Base-by-base conservation (phyloP, 2,797 vertebrate species). In the Streptopelia turtur region DNA sequence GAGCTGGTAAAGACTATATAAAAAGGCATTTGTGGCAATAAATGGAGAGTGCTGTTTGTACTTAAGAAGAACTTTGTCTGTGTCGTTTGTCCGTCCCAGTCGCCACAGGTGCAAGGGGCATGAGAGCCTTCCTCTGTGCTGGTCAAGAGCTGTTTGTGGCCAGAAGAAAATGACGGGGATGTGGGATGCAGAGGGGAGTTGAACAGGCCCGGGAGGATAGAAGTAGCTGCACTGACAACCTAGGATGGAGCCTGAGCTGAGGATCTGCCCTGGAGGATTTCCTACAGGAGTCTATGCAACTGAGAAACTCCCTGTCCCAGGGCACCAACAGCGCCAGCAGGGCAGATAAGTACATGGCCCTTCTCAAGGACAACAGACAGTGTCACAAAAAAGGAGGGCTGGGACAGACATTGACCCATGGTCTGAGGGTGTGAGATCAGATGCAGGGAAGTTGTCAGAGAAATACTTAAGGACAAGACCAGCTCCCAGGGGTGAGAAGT, bases 391-490 rank as follows among this genome's bases (percentile, higher is more conserved):
- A 35, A 52, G 57, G n/a, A 77, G 13, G 16, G 21, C 15, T 23
- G 60, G 43, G 27, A 66, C 28, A 27, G 53, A 20, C 22, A 49
- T 6, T 0, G 0, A 39, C 17, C 57, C 21, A 4, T 1, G 14
- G n/a, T 52, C 13, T 25, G 30, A 43, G 16, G 65, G 45, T 43
- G 25, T 45, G 69, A 82, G 45, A 57, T 1, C 2, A 4, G 30
- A 9, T 17, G 41, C 47, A 63, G 4, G 20, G 9, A 72, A 87
- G 53, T 3, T 0, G 0, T 24, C 13, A 55, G 35, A 47, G 8
- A 87, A 84, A 55, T 6, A 24, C 11, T 6, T 25, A 23, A 59
- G 64, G 57, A 30, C 33, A 83, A 55, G 61, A 56, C 8, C 27
- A 60, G 35, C 4, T 9, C 17, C 23, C 4, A 15, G 5, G 39